Evolutionary conservation across 1,140 invertebrate species (phyloP).

Genomic region (Brachionus plicatilis): DNA sequence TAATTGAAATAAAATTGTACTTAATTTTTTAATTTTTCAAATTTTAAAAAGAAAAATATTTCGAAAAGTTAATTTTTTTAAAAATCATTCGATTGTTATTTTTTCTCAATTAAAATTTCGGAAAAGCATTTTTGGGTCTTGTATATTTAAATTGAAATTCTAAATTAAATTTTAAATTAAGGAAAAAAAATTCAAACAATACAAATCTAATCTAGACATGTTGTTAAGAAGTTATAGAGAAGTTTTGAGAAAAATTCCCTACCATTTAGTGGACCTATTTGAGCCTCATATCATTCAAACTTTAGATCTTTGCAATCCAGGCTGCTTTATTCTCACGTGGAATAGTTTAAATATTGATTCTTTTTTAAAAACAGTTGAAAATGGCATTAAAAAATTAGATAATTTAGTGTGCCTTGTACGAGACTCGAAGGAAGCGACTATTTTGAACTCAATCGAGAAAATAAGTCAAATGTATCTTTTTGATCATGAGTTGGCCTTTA

Average conservation of each 20-base stretch:
- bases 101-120: too few relatives aligned
- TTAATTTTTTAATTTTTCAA: too few relatives aligned
- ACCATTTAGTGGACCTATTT: constrained; percentile 46
- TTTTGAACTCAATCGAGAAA: constrained; percentile 46
- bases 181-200: constrained; percentile 53
- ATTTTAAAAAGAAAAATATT: too few relatives aligned
- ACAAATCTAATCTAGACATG: constrained; percentile 53
- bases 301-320: constrained; percentile 51
- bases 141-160: too few relatives aligned
- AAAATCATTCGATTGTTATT: too few relatives aligned
- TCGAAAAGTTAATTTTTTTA: too few relatives aligned
- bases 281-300: constrained; percentile 48
- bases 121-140: too few relatives aligned
- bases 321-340: constrained; percentile 53
- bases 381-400: constrained; percentile 48
- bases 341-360: constrained; percentile 57
- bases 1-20: too few relatives aligned
- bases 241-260: background rate
- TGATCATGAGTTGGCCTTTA: constrained; percentile 51
- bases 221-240: constrained; percentile 46
- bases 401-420: constrained; percentile 46
- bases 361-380: constrained; percentile 53
- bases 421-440: constrained; percentile 48
- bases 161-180: constrained; percentile 40
- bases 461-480: constrained; percentile 52